Base-by-base conservation (phyloP, 2,113 vertebrate genomes). In the Pelodiscus sinensis region DNA sequence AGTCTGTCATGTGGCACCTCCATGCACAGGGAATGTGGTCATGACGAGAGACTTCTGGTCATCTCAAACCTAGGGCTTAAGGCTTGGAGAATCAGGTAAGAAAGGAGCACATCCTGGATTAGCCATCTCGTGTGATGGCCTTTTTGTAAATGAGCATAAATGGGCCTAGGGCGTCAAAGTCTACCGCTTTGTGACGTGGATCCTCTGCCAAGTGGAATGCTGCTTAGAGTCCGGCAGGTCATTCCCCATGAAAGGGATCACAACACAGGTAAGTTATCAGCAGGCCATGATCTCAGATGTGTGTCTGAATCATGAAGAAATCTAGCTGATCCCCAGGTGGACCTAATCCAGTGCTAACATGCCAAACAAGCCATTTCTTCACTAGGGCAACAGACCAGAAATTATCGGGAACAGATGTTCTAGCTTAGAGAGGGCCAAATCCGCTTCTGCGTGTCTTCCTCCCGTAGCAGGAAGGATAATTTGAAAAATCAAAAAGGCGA, bases 281-380 rank as follows among this genome's bases (percentile, higher is more conserved):
- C 71, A 81, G 56, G 71, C 81, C 89, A 83, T 6, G 0, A 2
- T 9, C 31, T 29, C 4, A 60, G 82, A 71, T 80, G 38, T 81
- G 86, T 35, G 51, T 51, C 58, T 94, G 90, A 81, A 62, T 29
- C 57, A 94, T 90, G 82, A 54, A 92, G 87, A 89, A 90, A 92
- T 91, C 94, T 90, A 85, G 92, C 56, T 91, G 94, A 93, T 62
- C 87, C 94, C 96, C 96, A 95, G 94, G 94, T 97, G 96, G 96
- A 90, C 90, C 92, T 95, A 92, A 95, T 97, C 93, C 94, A 97
- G 87, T 83, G 77, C 85, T 9, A 52, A 55, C 85, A 88, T 92
- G 75, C 57, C 90, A 95, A 94, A 91, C 88, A 91, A 95, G 92
- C 95, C 95, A 96, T 89, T 92, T 96, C 96, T 96, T 96, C 96